Evolutionary conservation across 2,113 vertebrate genomes (phyloP).

Genomic region (Canis aureus): DNA sequence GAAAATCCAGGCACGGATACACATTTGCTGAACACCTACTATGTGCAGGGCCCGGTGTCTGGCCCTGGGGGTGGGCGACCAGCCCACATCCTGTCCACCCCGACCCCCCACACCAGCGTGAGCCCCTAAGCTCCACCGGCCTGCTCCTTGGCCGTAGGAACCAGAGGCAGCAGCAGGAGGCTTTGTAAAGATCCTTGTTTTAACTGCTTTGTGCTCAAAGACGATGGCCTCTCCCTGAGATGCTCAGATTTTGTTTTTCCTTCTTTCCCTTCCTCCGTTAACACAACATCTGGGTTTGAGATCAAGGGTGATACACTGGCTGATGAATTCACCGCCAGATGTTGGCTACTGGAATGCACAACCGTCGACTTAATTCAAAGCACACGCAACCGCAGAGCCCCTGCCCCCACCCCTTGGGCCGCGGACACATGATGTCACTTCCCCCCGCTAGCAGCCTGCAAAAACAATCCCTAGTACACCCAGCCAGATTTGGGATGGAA

Average conservation of each 20-base stretch:
- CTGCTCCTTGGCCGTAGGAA: accelerated
- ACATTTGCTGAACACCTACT: not conserved
- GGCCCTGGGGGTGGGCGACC: not conserved
- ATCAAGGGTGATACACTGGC: constrained; percentile 26
- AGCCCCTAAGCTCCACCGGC: not conserved
- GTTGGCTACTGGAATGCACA: constrained; percentile 40
- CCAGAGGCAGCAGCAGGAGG: not conserved
- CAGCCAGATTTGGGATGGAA: not conserved
- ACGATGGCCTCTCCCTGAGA: not conserved
- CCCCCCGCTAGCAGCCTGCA: constrained; percentile 60
- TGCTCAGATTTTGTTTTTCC: not conserved
- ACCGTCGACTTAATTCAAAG: constrained; percentile 3
- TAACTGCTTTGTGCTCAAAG: not conserved
- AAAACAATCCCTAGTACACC: not conserved
- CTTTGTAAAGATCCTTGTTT: not conserved
- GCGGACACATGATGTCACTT: constrained; percentile 53
- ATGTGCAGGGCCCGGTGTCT: not conserved
- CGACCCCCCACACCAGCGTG: no score
- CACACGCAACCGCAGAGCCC: constrained; percentile 55
- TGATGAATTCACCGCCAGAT: constrained; percentile 61
- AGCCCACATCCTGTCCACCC: not conserved
- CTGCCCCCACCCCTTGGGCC: not conserved
- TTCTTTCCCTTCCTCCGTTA: not conserved
- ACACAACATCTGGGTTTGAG: not conserved
- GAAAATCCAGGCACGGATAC: not conserved